These are phyloP conservation scores for Prenolepis imparis DNA, from an alignment of 2,888 invertebrate species.

Conservation along the genomic window DNA sequence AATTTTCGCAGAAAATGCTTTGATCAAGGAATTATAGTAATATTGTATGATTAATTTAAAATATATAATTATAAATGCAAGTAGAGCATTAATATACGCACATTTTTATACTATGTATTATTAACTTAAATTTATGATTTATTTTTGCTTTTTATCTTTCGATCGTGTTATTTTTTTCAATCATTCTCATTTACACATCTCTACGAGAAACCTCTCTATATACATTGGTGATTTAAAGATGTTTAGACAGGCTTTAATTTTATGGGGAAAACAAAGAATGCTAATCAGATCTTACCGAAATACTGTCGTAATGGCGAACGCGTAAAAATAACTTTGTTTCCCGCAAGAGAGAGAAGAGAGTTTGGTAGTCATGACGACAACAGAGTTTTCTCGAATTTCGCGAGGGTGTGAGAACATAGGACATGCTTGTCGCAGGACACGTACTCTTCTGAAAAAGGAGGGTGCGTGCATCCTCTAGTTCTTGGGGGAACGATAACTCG, in stretches of 20 bases:
- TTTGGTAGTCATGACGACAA: constrained; percentile 80
- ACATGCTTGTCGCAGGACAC: constrained; percentile 78
- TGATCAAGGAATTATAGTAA: background rate
- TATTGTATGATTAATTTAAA: background rate
- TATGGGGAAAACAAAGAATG: background rate
- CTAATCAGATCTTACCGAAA: constrained; percentile 38
- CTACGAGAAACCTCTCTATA: background rate
- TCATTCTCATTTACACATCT: background rate
- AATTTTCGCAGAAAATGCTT: background rate
- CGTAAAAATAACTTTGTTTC: constrained; percentile 76
- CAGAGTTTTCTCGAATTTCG: constrained; percentile 78
- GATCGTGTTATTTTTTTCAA: background rate
- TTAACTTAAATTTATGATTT: background rate
- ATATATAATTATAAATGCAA: background rate
- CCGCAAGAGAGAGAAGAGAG: constrained; percentile 47
- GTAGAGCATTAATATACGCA: too few species aligned
- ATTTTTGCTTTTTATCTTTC: background rate
- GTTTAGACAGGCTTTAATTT: constrained; percentile 1
- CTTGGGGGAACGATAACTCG: constrained; percentile 80
- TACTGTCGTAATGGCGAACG: constrained; percentile 21
- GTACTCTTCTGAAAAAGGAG: constrained; percentile 80
- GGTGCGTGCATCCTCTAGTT: constrained; percentile 80
- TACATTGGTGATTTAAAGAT: constrained; percentile 11
- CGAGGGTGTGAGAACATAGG: constrained; percentile 71
- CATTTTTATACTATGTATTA: background rate